A percentile compares a stretch with the other conserved stretches of the same genome.
phyloP scores from a whole-genome alignment of 2,888 invertebrate species.

The Buathra laborator region DNA sequence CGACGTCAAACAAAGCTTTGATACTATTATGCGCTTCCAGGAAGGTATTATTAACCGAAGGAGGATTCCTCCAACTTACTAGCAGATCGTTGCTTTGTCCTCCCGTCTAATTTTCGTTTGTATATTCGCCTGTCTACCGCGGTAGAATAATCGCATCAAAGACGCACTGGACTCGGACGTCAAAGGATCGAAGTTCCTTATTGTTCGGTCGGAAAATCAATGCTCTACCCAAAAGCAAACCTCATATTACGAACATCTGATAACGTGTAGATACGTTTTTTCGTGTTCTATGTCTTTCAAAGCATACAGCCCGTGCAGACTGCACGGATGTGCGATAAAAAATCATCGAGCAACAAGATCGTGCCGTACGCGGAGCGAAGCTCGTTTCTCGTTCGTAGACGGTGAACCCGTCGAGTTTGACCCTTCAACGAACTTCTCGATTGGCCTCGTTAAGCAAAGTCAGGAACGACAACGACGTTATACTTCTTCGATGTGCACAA shows the following conservation, averaged over 20 bases:
- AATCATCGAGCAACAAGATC: conserved; percentile 31
- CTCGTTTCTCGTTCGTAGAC: conserved; percentile 53
- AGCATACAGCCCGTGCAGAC: background rate
- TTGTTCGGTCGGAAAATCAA: conserved; percentile 5
- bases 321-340: background rate
- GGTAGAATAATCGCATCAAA: conserved; percentile 35
- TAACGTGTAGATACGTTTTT: background rate
- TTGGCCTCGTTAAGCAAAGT: conserved; percentile 80
- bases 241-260: background rate
- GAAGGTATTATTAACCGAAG: conserved; percentile 48
- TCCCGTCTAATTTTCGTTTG: conserved; percentile 8
- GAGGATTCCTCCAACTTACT: conserved; percentile 38
- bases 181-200: background rate
- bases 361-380: conserved; percentile 30
- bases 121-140: conserved; percentile 1
- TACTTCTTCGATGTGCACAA: conserved; percentile 21
- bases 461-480: conserved; percentile 69
- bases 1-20: conserved; percentile 44
- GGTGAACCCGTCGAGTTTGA: conserved; percentile 74
- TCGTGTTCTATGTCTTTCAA: background rate
- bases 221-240: background rate
- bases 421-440: conserved; percentile 76
- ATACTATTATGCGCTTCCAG: conserved; percentile 38
- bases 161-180: background rate
- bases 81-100: conserved; percentile 1